These are phyloP conservation scores for Drosophila bocqueti DNA, from an alignment of 1,140 invertebrate genomes.

Conservation along the genomic window DNA sequence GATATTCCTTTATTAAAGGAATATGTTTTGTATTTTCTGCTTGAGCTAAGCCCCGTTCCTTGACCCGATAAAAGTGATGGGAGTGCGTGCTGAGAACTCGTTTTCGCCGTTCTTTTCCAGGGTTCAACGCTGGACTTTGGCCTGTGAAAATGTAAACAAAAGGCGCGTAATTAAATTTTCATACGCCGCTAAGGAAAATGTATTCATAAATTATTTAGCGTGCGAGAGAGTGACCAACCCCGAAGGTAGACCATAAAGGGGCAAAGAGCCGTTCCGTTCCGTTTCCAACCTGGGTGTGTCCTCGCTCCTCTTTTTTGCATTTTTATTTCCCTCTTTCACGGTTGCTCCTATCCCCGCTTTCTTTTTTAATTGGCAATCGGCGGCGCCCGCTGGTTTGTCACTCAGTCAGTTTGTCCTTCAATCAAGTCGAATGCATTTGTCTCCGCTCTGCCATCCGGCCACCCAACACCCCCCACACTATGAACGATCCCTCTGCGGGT, in stretches of 20 bases:
- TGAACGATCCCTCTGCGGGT: constrained; percentile 1
- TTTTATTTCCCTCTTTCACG: constrained; percentile 28
- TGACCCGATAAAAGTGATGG: background rate
- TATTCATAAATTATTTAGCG: constrained; percentile 68
- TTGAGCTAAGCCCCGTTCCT: background rate
- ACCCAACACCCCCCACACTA: background rate
- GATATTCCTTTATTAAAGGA: constrained; percentile 6
- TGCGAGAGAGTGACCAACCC: constrained; percentile 51
- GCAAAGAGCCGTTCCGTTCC: background rate
- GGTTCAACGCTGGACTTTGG: constrained; percentile 44
- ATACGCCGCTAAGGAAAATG: constrained; percentile 59
- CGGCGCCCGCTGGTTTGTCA: constrained; percentile 37
- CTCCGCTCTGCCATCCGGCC: constrained; percentile 13
- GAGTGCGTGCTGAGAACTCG: constrained; percentile 60
- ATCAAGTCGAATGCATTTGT: constrained; percentile 59
- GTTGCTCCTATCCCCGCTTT: constrained; percentile 7
- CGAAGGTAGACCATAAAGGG: constrained; percentile 23
- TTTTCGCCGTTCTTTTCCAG: constrained; percentile 27
- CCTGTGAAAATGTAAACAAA: constrained; percentile 74
- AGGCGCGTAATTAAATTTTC: constrained; percentile 78
- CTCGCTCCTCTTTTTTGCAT: constrained; percentile 23
- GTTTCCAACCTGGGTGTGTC: constrained; percentile 29
- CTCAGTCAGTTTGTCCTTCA: constrained; percentile 44
- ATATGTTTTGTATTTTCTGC: constrained; percentile 16
- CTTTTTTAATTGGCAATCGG: constrained; percentile 74